phyloP scores from a whole-genome alignment of 1,140 invertebrate species.

The Tachypleus tridentatus region DNA sequence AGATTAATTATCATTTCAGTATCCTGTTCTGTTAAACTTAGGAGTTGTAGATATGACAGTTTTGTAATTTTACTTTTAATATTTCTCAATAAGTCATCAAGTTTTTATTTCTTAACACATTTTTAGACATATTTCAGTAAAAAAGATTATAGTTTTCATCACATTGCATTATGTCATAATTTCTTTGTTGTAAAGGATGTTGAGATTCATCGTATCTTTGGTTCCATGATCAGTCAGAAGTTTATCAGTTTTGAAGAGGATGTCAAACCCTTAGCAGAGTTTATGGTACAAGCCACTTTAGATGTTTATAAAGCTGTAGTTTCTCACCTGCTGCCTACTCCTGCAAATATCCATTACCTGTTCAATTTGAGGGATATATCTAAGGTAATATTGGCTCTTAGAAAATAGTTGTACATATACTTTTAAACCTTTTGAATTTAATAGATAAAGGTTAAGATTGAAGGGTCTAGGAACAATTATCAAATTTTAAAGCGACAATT shows the following conservation, averaged over 20 bases:
- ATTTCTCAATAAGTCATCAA: too few species aligned
- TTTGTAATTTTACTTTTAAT: too few species aligned
- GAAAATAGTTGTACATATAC: too few species aligned
- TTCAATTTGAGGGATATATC: conserved; percentile 80
- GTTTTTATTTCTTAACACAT: conserved; percentile 7
- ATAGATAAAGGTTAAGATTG: too few species aligned
- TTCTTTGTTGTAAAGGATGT: conserved; percentile 38
- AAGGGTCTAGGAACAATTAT: too few species aligned
- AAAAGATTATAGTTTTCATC: neutral
- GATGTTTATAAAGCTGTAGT: conserved; percentile 57
- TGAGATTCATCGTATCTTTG: conserved; percentile 64
- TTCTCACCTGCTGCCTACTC: conserved; percentile 62
- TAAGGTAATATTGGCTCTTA: conserved; percentile 37
- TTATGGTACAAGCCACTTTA: conserved; percentile 52
- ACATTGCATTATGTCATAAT: conserved; percentile 1
- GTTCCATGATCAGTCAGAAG: conserved; percentile 67
- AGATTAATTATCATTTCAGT: too few species aligned
- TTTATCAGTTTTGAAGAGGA: conserved; percentile 59
- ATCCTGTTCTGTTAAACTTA: too few species aligned
- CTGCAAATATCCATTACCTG: conserved; percentile 74
- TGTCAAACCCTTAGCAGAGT: conserved; percentile 48
- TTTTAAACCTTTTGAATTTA: too few species aligned
- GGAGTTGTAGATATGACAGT: too few species aligned
- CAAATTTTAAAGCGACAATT: too few species aligned
- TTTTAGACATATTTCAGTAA: neutral